Evolutionary conservation across 2,797 vertebrate species (phyloP), one percentile per base, ranked within the genome.

Genomic region (Scomberomorus guttatus): DNA sequence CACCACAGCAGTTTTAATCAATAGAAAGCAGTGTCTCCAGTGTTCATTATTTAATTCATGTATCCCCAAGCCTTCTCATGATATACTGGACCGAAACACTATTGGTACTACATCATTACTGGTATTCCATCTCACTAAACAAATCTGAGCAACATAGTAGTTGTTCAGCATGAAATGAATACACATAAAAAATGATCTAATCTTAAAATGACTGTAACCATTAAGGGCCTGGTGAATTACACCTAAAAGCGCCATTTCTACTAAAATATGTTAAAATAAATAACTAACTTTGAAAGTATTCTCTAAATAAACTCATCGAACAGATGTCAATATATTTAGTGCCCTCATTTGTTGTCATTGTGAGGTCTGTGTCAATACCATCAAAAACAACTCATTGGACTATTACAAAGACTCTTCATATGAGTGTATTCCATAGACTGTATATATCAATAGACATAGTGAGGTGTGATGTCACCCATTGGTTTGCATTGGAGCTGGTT

Each of bases 11-110:
- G 44, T 66, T 68, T 64, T 25, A 78, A 81, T 90, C 80, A 66
- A 87, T 74, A 71, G 25, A 66, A 74, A 79, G 60, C 44, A 27
- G 70, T 61, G 83, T 72, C 29, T 70, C 17, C 60, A 15, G 15
- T 24, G 56, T n/a, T 81, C 15, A 44, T 76, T 56, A 69, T 37
- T 66, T 8, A 39, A 22, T 77, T 72, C 6, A 32, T 25, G 27
- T 25, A 11, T 72, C 73, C 59, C 34, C 11, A 39, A 60, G 20
- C 20, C 6, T 11, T 2, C 24, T 52, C 25, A 17, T 62, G 6
- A 54, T 27, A 20, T 13, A 42, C 12, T 63, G 13, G 25, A 60
- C 39, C 20, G 48, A 60, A 52, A 75, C 57, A 24, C 15, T 12
- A 12, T 37, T 29, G 25, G 18, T 52, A 9, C 32, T 24, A 2